Percentiles rank a stretch among this genome's conserved stretches.
Evolutionary conservation across 2,113 vertebrate genomes (phyloP).

Genomic region (Thunnus thynnus): DNA sequence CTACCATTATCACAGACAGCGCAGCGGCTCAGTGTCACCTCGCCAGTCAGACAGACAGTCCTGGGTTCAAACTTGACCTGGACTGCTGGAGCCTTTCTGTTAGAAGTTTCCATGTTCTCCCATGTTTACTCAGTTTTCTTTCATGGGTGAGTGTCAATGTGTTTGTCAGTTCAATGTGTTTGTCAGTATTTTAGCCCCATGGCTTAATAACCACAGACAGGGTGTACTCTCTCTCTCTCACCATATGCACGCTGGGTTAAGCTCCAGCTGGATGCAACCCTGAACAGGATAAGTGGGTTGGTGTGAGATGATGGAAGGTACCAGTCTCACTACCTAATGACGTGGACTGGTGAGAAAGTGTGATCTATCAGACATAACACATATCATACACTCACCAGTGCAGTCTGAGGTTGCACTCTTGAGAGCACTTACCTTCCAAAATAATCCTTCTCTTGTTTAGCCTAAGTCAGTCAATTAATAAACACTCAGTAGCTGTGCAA

Average conservation of each 20-base stretch:
- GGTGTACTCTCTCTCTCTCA: background rate
- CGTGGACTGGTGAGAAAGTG: too few relatives aligned
- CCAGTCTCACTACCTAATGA: background rate
- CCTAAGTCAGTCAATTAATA: too few relatives aligned
- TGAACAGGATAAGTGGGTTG: background rate
- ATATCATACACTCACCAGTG: too few relatives aligned
- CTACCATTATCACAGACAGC: conserved; percentile 12
- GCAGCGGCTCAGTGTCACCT: conserved; percentile 8
- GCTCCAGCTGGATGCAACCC: background rate
- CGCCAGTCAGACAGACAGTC: background rate
- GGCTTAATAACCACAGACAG: background rate
- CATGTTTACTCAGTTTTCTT: too few relatives aligned
- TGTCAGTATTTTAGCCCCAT: background rate
- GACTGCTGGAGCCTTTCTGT: background rate
- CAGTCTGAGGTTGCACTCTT: too few relatives aligned
- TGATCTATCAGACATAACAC: too few relatives aligned
- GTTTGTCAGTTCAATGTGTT: background rate
- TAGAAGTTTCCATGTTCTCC: background rate
- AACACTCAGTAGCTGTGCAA: too few relatives aligned
- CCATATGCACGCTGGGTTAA: background rate
- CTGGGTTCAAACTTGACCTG: background rate
- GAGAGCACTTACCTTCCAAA: too few relatives aligned
- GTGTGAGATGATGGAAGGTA: background rate
- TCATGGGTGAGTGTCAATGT: background rate
- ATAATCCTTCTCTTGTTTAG: too few relatives aligned